Evolutionary conservation across 2,888 invertebrate species (phyloP).

Genomic region (Polylopha cassiicola): DNA sequence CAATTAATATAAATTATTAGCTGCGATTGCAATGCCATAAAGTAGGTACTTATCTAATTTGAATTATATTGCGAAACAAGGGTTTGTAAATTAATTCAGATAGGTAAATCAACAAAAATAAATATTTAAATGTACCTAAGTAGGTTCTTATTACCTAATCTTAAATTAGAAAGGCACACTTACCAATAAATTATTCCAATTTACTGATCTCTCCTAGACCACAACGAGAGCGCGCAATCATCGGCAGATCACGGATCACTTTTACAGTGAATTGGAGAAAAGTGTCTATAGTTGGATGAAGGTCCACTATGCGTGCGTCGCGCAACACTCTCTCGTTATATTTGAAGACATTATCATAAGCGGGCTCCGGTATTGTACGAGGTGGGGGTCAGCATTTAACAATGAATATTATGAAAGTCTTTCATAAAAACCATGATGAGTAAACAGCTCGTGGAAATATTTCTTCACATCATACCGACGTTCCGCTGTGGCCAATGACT

Average conservation of each 20-base stretch:
- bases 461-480: too few relatives aligned
- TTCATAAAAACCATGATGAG: conserved; percentile 4
- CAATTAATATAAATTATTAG: too few relatives aligned
- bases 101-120: neutral
- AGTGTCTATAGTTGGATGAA: conserved; percentile 9
- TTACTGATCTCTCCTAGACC: conserved; percentile 12
- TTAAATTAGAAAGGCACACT: conserved; percentile 17
- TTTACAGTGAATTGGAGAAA: conserved; percentile 18
- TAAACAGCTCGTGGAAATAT: conserved; percentile 2
- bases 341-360: conserved; percentile 19
- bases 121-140: neutral
- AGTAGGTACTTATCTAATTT: too few relatives aligned
- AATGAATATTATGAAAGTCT: conserved; percentile 19
- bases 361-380: conserved; percentile 16
- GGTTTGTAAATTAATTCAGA: neutral
- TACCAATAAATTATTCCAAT: conserved; percentile 21
- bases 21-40: too few relatives aligned
- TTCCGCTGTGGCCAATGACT: neutral
- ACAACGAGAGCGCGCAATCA: conserved; percentile 14
- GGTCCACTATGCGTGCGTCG: conserved; percentile 15
- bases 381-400: conserved; percentile 12
- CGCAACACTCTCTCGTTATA: conserved; percentile 21
- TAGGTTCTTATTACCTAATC: neutral
- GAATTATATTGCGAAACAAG: too few relatives aligned
- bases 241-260: conserved; percentile 14